A percentile compares a stretch with the other conserved stretches of the same genome.
phyloP scores from a whole-genome alignment of 2,113 vertebrate genomes.

The Microcebus griseorufus region DNA sequence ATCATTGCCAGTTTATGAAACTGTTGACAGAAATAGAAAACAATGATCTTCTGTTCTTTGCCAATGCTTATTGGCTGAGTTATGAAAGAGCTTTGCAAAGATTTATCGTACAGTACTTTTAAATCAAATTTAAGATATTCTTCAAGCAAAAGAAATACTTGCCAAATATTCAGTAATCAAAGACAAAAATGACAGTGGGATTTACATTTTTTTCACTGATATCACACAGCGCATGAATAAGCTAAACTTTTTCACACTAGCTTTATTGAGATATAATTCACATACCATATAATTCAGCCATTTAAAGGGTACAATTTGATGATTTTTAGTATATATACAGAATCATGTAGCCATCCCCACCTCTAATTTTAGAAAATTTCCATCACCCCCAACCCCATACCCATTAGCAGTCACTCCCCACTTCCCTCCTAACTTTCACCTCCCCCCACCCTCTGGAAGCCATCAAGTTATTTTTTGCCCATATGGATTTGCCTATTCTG shows the following conservation, averaged over 20 bases:
- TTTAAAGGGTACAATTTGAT: not conserved
- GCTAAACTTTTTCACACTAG: constrained; percentile 12
- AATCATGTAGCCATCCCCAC: not conserved
- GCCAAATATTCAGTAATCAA: constrained; percentile 62
- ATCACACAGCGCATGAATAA: constrained; percentile 42
- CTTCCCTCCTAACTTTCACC: not conserved
- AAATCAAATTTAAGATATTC: constrained; percentile 65
- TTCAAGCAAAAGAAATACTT: constrained; percentile 59
- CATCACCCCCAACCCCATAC: not conserved
- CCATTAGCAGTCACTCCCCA: not conserved
- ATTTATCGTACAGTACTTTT: constrained; percentile 67
- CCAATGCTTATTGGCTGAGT: constrained; percentile 73
- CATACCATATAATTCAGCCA: not conserved
- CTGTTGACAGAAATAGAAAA: constrained; percentile 77
- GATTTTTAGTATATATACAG: constrained; percentile 20
- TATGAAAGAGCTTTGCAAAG: constrained; percentile 64
- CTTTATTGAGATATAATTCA: constrained; percentile 51
- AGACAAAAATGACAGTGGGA: constrained; percentile 52
- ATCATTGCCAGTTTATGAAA: constrained; percentile 74
- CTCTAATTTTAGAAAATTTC: constrained; percentile 47
- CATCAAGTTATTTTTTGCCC: constrained; percentile 5
- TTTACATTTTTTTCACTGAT: constrained; percentile 55
- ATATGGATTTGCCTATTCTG: not conserved
- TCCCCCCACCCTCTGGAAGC: not conserved
- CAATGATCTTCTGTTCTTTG: constrained; percentile 71